These are phyloP conservation scores for Periophthalmus modestus DNA, from an alignment of 2,113 vertebrate genomes.

Conservation along the genomic window DNA sequence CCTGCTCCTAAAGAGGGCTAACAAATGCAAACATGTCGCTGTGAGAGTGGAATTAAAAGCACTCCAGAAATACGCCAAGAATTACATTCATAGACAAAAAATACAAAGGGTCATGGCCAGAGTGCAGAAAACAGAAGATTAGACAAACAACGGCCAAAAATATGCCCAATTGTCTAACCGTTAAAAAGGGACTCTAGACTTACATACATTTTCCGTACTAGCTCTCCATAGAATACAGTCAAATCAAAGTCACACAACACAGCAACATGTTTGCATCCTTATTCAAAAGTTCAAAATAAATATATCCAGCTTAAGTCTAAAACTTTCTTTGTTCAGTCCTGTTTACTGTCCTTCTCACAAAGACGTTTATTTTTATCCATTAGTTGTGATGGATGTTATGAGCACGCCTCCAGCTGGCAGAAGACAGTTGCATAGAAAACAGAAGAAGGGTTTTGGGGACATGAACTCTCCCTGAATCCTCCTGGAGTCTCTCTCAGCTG, in stretches of 20 bases:
- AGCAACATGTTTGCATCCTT: constrained; percentile 2
- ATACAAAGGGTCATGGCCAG: constrained; percentile 5
- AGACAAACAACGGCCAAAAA: not conserved
- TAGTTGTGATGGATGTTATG: constrained; percentile 9
- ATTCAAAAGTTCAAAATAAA: constrained; percentile 1
- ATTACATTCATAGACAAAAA: constrained; percentile 8
- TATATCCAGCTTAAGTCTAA: constrained; percentile 17
- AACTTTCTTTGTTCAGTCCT: not conserved
- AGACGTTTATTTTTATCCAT: constrained; percentile 9
- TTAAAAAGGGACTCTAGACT: not conserved
- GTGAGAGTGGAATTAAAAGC: constrained; percentile 1
- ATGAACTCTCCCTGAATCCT: constrained; percentile 44
- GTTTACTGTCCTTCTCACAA: constrained; percentile 1
- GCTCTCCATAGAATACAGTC: not conserved
- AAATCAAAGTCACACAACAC: constrained; percentile 2
- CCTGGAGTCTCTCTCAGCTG: constrained; percentile 72
- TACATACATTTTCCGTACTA: not conserved
- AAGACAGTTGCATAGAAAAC: constrained; percentile 43
- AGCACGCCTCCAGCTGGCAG: constrained; percentile 9
- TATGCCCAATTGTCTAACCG: not conserved
- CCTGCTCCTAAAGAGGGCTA: not conserved
- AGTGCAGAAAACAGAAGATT: not conserved
- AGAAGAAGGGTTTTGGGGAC: constrained; percentile 17
- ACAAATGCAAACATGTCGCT: constrained; percentile 45
- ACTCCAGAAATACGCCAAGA: not conserved